Percentiles rank a stretch among this genome's conserved stretches.
phyloP scores from a whole-genome alignment of 2,888 invertebrate genomes.

The Boloria selene region DNA sequence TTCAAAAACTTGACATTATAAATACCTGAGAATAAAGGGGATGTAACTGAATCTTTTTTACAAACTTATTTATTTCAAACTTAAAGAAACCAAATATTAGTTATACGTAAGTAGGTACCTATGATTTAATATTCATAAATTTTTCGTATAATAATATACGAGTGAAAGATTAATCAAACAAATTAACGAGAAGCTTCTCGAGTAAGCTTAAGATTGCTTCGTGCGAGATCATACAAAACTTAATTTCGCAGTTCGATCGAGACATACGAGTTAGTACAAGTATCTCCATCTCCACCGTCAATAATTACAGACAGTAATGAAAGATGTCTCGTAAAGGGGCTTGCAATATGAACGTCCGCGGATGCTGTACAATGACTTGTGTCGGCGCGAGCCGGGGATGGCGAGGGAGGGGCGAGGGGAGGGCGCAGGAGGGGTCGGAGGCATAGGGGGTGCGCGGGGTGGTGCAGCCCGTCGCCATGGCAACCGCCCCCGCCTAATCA shows the following conservation, averaged over 20 bases:
- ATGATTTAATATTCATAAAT: no score
- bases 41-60: no score
- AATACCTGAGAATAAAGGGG: no score
- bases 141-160: no score
- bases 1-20: no score
- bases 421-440: slow-evolving; percentile 38
- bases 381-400: slow-evolving; percentile 42
- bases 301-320: slow-evolving; percentile 46
- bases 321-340: slow-evolving; percentile 45
- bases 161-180: no score
- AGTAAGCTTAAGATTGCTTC: no score
- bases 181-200: no score
- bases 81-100: no score
- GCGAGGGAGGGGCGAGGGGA: slow-evolving; percentile 41
- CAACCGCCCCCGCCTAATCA: slow-evolving; percentile 82
- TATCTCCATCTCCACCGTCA: slow-evolving; percentile 18
- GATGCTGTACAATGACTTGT: slow-evolving; percentile 54
- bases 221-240: neutral
- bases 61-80: no score
- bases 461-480: slow-evolving; percentile 64
- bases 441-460: slow-evolving; percentile 23
- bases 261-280: neutral
- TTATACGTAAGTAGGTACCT: no score
- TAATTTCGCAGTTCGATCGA: neutral
- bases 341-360: slow-evolving; percentile 42